Base-by-base conservation (phyloP, 2,888 invertebrate genomes). In the Antheraea yamamai region DNA sequence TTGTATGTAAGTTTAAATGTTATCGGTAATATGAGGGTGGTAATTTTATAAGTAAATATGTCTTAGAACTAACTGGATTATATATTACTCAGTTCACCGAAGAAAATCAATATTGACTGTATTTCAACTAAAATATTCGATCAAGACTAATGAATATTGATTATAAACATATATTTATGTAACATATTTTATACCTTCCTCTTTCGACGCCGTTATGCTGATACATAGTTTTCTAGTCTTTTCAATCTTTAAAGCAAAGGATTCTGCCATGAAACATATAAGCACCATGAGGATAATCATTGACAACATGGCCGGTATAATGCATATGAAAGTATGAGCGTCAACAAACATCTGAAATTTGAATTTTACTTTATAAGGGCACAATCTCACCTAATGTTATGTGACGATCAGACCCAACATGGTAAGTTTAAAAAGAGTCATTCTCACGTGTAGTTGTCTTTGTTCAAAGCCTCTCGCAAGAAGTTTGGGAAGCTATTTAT, bases 251-350 rank as follows among this genome's bases (percentile, higher is more conserved):
- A 39, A 39, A 26, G 7, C 39, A 23, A 73, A 73, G 10, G 30
- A 26, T 39, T 73, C 73, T n/a, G 61, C 61, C 35, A 61, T 61
- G 23, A 35, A 55, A 73, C 73, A 73, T 58, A 73, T n/a, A 23
- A 58, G 16, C 23, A 73, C 30, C 58, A 73, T 58, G 16, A 73
- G 14, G 16, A n/a, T 73, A 35, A 73, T 8, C 73, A 73, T 73
- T 7, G 58, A 58, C 14, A 35, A 23, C 58, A 73, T 18, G 39
- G 61, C 61, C 61, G 73, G 73, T 73, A 61, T 58, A 23, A 61
- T 61, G 23, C 73, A 73, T 30, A 61, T 35, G 20, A 71, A 71
- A n/a, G 75, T 71, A 30, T 61, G 6, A 74, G 30, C 12, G 20
- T 70, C 68, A 10, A 35, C 30, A 71, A 18, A 14, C 7, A 55